Evolutionary conservation across 2,888 invertebrate species (phyloP), one percentile per base, ranked within the genome.

Genomic region (Acanthosepion lycidas): DNA sequence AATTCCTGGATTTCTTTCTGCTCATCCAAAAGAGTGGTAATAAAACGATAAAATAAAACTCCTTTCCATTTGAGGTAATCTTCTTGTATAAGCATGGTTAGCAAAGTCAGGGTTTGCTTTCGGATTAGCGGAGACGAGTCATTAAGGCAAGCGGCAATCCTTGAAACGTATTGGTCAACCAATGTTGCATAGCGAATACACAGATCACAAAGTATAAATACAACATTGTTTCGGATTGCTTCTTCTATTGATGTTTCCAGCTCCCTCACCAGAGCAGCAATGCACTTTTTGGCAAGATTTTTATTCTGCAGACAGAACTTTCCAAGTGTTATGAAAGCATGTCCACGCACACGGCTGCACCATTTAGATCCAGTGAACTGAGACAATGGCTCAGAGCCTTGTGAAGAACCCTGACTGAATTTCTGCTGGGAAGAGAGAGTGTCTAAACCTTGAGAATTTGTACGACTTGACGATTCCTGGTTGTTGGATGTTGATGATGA

Each of bases 11-110:
- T 97, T 55, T 97, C 97, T 55, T 96, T 95, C 94, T 97, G 96
- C 0, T 97, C 96, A 95, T 98, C 98, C 64, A 98, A 96, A 78
- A 98, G 95, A 0, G 97, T 96, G 5, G 97, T 96, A 95, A 98
- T 98, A 96, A 98, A 98, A 94, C 98, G 98, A 96, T 98, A 98
- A 97, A 98, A 98, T 91, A 98, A 96, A 3, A 98, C 98, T 91
- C 98, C 98, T 95, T 98, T 98, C 96, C 98, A 98, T 95, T 98
- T 98, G 95, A 98, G 98, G 96, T 98, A 98, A 94, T 98, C 98
- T 96, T 98, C 98, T 96, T 98, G 98, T 95, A 98, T 97, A 42
- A 98, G 98, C 48, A 98, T 98, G 1, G 98, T 98, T 95, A 98
- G 98, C 53, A 98, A 97, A 42, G 98, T 98, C 91, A 98, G 98